Conservation (phyloP, 2,888 invertebrate species). For the Sminthurides aquaticus region DNA sequence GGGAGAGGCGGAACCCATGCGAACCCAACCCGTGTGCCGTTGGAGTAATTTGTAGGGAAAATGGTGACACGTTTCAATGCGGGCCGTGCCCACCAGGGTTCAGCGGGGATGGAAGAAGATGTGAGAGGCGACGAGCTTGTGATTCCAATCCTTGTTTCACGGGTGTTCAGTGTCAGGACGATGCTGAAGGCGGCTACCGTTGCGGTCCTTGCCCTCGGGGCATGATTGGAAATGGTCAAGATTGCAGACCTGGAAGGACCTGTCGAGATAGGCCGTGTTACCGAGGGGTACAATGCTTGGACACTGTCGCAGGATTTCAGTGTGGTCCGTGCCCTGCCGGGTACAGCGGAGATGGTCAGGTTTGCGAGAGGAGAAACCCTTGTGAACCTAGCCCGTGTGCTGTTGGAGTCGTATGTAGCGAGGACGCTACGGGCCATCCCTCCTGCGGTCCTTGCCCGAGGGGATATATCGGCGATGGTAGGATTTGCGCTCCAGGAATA, state of each 20-base stretch:
- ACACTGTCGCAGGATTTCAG: slow-evolving; percentile 8
- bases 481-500: slow-evolving; percentile 43
- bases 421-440: slow-evolving; percentile 56
- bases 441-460: slow-evolving; percentile 22
- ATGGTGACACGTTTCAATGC: slow-evolving; percentile 44
- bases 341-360: slow-evolving; percentile 65
- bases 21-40: slow-evolving; percentile 63
- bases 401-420: slow-evolving; percentile 65
- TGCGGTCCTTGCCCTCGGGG: slow-evolving; percentile 21
- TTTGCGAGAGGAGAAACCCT: slow-evolving; percentile 56
- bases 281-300: slow-evolving; percentile 47
- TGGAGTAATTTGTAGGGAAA: slow-evolving; percentile 45
- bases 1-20: slow-evolving; percentile 55
- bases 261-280: slow-evolving; percentile 62
- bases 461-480: slow-evolving; percentile 48
- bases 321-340: slow-evolving; percentile 69
- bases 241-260: slow-evolving; percentile 57
- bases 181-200: slow-evolving; percentile 4
- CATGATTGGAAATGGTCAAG: slow-evolving; percentile 5
- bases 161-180: slow-evolving; percentile 5
- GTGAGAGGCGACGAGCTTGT: slow-evolving; percentile 7
- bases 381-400: slow-evolving; percentile 70
- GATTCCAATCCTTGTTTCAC: slow-evolving; percentile 15
- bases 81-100: slow-evolving; percentile 11
- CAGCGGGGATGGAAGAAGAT: slow-evolving; percentile 10